Base-by-base conservation (phyloP, 2,888 invertebrate species). In the Rhamphomyia laevipes region DNA sequence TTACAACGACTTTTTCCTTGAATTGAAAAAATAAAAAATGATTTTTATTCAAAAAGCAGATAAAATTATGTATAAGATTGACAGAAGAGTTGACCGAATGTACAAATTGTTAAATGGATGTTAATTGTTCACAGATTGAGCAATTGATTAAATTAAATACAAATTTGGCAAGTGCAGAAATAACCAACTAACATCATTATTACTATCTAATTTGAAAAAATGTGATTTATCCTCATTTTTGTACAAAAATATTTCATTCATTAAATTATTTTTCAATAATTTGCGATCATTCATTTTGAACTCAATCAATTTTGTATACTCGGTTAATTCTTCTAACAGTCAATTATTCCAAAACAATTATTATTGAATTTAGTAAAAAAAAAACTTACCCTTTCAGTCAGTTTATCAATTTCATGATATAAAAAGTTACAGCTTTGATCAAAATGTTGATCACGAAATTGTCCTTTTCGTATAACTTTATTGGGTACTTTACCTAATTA, bases 1-100 rank as follows among this genome's bases (percentile, higher is more conserved):
- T 85, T 42, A 92, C 84, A n/a, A 95, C 93, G 45, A 95, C 77
- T 74, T 99, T 99, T 67, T 96, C 96, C 96, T 96, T 73, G n/a
- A 53, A 45, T 7, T 27, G 4, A 27, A 6, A 27, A 27, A 27
- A 27, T 21, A 21, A 21, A 21, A 21, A 21, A n/a, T n/a, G n/a
- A n/a, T n/a, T n/a, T n/a, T n/a, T n/a, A n/a, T n/a, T n/a, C n/a
- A n/a, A n/a, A n/a, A n/a, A n/a, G n/a, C n/a, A n/a, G n/a, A n/a
- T n/a, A n/a, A n/a, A n/a, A n/a, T n/a, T n/a, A n/a, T n/a, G n/a
- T n/a, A n/a, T n/a, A n/a, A n/a, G n/a, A n/a, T n/a, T n/a, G n/a
- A n/a, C n/a, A n/a, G n/a, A n/a, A n/a, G n/a, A n/a, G n/a, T n/a
- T n/a, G n/a, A n/a, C n/a, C n/a, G n/a, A n/a, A n/a, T n/a, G n/a